Conservation (phyloP, 2,113 vertebrate genomes). For the Ifrita kowaldi region DNA sequence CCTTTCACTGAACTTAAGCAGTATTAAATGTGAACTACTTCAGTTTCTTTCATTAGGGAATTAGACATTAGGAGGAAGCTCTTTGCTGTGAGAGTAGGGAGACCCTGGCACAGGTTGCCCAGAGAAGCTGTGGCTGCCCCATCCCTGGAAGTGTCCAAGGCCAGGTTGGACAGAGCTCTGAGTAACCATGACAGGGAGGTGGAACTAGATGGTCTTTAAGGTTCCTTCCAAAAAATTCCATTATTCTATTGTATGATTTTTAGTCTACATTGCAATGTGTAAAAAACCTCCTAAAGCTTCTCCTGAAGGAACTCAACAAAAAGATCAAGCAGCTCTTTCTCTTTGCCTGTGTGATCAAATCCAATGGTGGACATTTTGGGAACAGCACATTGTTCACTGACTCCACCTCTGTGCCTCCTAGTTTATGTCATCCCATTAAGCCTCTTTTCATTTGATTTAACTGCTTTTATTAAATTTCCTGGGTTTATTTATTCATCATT, state of each 20-base stretch:
- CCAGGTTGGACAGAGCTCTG: rapidly evolving
- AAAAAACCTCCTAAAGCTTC: background rate
- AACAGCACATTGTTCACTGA: background rate
- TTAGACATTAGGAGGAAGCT: background rate
- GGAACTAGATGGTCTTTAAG: too few relatives aligned
- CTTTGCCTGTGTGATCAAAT: background rate
- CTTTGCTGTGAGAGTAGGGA: rapidly evolving
- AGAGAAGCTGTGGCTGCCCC: background rate
- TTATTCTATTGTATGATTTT: background rate
- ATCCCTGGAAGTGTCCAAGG: background rate
- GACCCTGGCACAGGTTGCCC: background rate
- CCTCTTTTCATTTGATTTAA: background rate
- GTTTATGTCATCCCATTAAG: background rate
- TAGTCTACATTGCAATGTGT: background rate
- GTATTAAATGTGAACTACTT: background rate
- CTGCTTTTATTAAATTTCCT: background rate
- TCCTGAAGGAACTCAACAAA: background rate
- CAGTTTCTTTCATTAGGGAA: background rate
- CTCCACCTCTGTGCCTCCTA: background rate
- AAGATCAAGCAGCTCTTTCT: background rate
- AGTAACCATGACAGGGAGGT: background rate
- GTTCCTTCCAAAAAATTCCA: background rate
- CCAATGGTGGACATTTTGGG: rapidly evolving
- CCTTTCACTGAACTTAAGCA: background rate
- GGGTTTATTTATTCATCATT: background rate